These are phyloP conservation scores for Sclerodermus sp. DNA, from an alignment of 2,888 invertebrate species.

Conservation along the genomic window DNA sequence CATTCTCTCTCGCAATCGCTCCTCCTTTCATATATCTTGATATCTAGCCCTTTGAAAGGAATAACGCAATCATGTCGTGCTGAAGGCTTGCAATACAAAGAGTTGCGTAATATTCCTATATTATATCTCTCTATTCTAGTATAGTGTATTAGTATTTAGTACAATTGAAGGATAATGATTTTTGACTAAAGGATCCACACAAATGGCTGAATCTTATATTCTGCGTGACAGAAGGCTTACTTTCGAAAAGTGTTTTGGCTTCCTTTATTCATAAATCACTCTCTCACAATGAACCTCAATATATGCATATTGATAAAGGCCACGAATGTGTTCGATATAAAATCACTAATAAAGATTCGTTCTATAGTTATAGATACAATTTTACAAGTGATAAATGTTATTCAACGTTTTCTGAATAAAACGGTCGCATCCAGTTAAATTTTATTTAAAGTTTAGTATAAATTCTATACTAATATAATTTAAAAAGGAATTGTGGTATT, in stretches of 20 bases:
- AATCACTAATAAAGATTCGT: constrained; percentile 44
- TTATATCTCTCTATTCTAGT: constrained; percentile 1
- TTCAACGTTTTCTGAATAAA: constrained; percentile 7
- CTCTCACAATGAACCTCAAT: constrained; percentile 15
- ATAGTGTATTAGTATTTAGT: background rate
- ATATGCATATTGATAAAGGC: constrained; percentile 49
- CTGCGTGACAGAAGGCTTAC: too few relatives aligned
- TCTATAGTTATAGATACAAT: constrained; percentile 29
- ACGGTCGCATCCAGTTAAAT: constrained; percentile 18
- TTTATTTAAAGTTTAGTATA: too few relatives aligned
- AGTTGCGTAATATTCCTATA: constrained; percentile 23
- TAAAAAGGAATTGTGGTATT: constrained; percentile 1
- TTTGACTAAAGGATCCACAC: too few relatives aligned
- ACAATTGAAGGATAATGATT: too few relatives aligned
- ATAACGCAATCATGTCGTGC: constrained; percentile 23
- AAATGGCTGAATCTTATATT: too few relatives aligned
- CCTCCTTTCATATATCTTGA: constrained; percentile 26
- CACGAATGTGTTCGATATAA: constrained; percentile 53
- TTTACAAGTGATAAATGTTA: constrained; percentile 17
- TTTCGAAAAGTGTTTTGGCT: too few relatives aligned
- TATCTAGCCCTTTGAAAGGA: constrained; percentile 17
- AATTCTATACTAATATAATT: too few relatives aligned
- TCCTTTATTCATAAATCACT: too few relatives aligned
- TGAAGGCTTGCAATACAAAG: constrained; percentile 30
- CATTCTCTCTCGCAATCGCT: constrained; percentile 15